Evolutionary conservation across 2,888 invertebrate genomes (phyloP).

Genomic region (Cataglyphis cursor): DNA sequence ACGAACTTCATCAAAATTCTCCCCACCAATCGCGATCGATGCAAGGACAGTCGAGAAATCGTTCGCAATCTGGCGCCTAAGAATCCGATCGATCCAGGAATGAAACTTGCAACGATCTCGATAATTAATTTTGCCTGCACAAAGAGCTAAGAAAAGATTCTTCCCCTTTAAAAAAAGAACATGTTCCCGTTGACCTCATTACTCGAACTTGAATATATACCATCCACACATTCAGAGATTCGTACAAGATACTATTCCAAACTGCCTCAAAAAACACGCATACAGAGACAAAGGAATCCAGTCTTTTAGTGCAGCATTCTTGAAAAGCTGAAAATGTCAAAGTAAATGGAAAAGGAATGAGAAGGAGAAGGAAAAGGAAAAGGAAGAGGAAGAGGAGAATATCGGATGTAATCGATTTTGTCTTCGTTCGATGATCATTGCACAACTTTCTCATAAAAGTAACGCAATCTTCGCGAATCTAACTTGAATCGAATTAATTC

Average conservation of each 20-base stretch:
- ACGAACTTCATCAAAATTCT: neutral
- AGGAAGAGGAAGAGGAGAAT: neutral
- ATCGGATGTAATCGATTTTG: neutral
- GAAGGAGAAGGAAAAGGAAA: neutral
- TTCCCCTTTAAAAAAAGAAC: neutral
- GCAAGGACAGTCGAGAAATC: conserved; percentile 42
- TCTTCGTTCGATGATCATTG: conserved; percentile 15
- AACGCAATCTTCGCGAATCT: conserved; percentile 10
- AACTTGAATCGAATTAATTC: neutral
- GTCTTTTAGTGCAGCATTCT: conserved; percentile 1
- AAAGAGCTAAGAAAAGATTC: neutral
- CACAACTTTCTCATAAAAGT: conserved; percentile 1
- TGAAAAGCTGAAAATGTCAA: conserved; percentile 27
- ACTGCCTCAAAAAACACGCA: neutral
- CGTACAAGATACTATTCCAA: neutral
- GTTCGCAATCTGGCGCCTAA: conserved; percentile 68
- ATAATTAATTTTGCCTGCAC: neutral
- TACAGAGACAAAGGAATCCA: conserved; percentile 32
- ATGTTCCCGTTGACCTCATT: neutral
- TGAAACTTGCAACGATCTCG: conserved; percentile 31
- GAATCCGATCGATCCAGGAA: conserved; percentile 53
- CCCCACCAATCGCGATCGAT: conserved; percentile 39
- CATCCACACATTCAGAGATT: neutral
- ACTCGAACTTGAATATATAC: neutral
- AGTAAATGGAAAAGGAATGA: neutral